phyloP scores from a whole-genome alignment of 1,140 invertebrate species.

The Caenorhabditis tropicalis region DNA sequence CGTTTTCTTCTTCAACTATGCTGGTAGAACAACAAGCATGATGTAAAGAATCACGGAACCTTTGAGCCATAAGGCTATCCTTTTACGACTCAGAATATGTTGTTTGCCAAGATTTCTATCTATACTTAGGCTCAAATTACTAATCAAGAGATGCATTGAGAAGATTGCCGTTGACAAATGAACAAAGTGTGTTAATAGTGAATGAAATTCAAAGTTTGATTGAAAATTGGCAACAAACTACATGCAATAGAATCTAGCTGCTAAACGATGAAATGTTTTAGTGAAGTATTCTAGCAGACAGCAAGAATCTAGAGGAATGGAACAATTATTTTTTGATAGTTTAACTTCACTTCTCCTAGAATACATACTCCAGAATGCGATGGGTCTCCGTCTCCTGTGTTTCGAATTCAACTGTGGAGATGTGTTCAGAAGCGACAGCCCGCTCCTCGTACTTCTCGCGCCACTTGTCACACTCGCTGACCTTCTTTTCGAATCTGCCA shows the following conservation, averaged over 20 bases:
- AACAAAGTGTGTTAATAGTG: no score
- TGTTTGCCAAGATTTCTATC: background rate
- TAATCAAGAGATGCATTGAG: background rate
- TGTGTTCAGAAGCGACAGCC: slow-evolving; percentile 18
- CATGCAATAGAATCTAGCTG: background rate
- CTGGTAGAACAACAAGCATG: no score
- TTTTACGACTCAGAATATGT: background rate
- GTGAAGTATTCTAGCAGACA: no score
- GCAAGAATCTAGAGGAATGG: no score
- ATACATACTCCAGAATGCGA: slow-evolving; percentile 5
- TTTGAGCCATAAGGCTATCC: background rate
- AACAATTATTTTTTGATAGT: background rate
- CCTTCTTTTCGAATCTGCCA: slow-evolving; percentile 34
- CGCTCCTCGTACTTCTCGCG: slow-evolving; percentile 37
- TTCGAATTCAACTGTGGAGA: slow-evolving; percentile 38
- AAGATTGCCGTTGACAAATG: background rate
- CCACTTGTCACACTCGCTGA: slow-evolving; percentile 36
- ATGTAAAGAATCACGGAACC: background rate
- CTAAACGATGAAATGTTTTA: background rate
- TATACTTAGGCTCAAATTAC: background rate
- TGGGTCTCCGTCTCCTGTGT: slow-evolving; percentile 26
- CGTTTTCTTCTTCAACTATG: no score
- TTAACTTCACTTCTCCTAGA: slow-evolving; percentile 8
- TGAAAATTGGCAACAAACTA: no score
- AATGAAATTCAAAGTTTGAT: no score